Evolutionary conservation across 2,113 vertebrate genomes (phyloP), one percentile per base, ranked within the genome.

Genomic region (Pluvianellus socialis): DNA sequence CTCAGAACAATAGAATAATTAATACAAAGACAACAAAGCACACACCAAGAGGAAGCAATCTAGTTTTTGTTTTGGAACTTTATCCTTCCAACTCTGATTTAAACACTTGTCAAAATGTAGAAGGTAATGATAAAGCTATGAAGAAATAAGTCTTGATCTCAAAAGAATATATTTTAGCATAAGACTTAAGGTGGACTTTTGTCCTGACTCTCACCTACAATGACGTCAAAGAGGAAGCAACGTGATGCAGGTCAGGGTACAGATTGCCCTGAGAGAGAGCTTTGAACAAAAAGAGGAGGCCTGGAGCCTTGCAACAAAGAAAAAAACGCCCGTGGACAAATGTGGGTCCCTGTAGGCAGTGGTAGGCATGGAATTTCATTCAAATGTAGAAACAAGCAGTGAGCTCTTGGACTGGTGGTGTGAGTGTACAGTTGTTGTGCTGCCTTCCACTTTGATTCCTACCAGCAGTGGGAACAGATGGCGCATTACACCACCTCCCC

Each of bases 391-490:
- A 89, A 72, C 45, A 87, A 92, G 56, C 40, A 65, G 67, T 40
- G 30, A 92, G 73, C 53, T 92, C 58, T 75, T 79, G 74, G 27
- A 85, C 89, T n/a, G 77, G 50, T 94, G 66, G 24, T 65, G 53
- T 62, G 44, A 90, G 18, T 6, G 45, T 89, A 56, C 28, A 62
- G 83, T 91, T 77, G 45, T 76, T 72, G 47, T 65, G 23, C 49
- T 87, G 15, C 49, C 53, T 75, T 75, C 66, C 58, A 70, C 70
- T 91, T 61, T 91, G 83, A 87, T 85, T 87, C 44, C 65, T 79
- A 58, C 63, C 70, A 94, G 33, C 80, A 91, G 84, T 55, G 62
- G 92, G 66, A 95, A 92, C 86, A 96, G 96, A 96, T 97, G 96
- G 96, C 3, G 2, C n/a, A 58, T 92, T 93, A 32, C 71, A 90